phyloP scores from a whole-genome alignment of 2,888 invertebrate genomes.

The Meteorus cinctellus region DNA sequence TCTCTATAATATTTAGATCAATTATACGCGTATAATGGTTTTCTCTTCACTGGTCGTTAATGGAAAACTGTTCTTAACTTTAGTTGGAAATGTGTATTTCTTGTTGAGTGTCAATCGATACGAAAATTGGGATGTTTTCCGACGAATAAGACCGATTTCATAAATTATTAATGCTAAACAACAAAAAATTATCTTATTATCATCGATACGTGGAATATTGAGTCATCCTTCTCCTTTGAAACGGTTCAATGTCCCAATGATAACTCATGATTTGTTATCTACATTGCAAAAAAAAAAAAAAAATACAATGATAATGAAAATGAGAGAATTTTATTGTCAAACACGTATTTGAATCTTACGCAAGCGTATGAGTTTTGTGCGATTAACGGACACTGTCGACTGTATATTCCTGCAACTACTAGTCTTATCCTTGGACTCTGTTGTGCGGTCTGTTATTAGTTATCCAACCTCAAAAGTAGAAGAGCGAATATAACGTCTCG shows the following conservation, averaged over 20 bases:
- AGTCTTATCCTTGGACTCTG: slow-evolving; percentile 70
- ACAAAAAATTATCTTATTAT: background rate
- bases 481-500: slow-evolving; percentile 66
- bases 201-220: background rate
- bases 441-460: slow-evolving; percentile 70
- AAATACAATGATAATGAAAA: background rate
- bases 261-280: slow-evolving; percentile 11
- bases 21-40: too few species aligned
- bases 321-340: slow-evolving; percentile 9
- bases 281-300: background rate
- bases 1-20: too few species aligned
- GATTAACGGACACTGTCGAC: slow-evolving; percentile 40
- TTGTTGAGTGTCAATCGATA: too few species aligned
- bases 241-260: slow-evolving; percentile 10
- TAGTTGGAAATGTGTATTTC: too few species aligned
- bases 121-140: too few species aligned
- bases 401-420: slow-evolving; percentile 12
- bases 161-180: background rate
- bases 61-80: too few species aligned
- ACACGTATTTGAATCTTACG: slow-evolving; percentile 28
- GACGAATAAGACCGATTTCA: background rate
- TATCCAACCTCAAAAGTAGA: slow-evolving; percentile 69
- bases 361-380: slow-evolving; percentile 35
- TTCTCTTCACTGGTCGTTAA: too few species aligned
- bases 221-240: background rate